A percentile compares a stretch with the other conserved stretches of the same genome.
These are phyloP conservation scores for Apaloderma vittatum DNA, from an alignment of 2,113 vertebrate species.

Conservation along the genomic window DNA sequence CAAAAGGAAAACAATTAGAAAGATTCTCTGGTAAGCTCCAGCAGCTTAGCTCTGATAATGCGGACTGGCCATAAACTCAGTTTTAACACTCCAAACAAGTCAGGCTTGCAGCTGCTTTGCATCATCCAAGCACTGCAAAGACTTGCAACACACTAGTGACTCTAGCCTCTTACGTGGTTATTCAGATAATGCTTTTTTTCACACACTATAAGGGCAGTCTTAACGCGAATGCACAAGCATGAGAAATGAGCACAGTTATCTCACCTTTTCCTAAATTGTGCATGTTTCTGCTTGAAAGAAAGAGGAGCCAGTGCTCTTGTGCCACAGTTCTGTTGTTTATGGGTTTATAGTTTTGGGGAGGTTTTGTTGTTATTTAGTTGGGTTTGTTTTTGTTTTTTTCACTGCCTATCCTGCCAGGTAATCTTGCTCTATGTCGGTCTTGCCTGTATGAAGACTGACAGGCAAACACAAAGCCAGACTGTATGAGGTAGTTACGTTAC, in stretches of 20 bases:
- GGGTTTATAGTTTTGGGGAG: too few species aligned
- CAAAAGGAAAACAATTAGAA: not conserved
- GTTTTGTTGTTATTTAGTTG: not conserved
- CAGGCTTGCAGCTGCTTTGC: not conserved
- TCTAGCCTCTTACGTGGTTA: not conserved
- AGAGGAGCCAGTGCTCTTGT: not conserved
- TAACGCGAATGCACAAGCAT: not conserved
- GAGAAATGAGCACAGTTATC: not conserved
- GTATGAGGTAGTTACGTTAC: not conserved
- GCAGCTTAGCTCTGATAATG: not conserved
- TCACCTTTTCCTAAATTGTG: not conserved
- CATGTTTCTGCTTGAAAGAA: not conserved
- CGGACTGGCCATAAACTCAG: not conserved
- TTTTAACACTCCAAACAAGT: not conserved
- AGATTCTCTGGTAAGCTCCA: not conserved
- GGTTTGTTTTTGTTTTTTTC: not conserved
- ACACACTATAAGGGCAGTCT: not conserved
- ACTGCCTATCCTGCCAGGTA: not conserved
- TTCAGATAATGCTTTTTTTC: not conserved
- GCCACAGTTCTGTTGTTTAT: not conserved
- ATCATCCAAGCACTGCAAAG: accelerated
- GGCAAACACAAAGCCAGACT: not conserved
- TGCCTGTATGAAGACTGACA: not conserved
- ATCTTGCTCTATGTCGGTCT: not conserved
- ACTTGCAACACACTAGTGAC: not conserved